Evolutionary conservation across 2,113 vertebrate species (phyloP), one percentile per base, ranked within the genome.

Genomic region (Lota lota): DNA sequence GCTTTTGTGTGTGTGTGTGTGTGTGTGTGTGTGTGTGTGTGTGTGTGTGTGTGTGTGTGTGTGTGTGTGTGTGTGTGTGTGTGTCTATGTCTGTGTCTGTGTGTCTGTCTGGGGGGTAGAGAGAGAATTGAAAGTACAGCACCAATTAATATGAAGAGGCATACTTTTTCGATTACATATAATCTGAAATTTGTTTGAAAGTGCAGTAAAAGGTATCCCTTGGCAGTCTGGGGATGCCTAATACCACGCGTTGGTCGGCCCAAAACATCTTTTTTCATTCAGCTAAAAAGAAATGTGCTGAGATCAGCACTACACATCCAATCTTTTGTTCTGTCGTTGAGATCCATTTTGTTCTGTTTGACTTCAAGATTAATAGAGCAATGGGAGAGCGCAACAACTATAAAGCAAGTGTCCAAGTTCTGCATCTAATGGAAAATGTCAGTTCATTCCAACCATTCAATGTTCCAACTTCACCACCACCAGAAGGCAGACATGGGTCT

Each of bases 381-480:
- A 88, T 87, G 79, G 85, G 84, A 83, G 85, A 83, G 75, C 89
- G 89, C 85, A 87, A 89, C 79, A 83, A 67, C 88, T 75, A 89
- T 92, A 90, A 92, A 92, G 90, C 20, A 28, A 77, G 70, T 71
- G 83, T 89, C 91, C 89, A 90, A 88, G 79, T 85, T 83, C 81
- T 87, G 65, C 71, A 74, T 89, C 88, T 86, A 91, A 82, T 74
- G 90, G 91, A 92, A 92, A 92, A 91, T 88, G 74, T 87, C 54
- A 72, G 82, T 81, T 84, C 81, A 73, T 87, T 90, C 90, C 90
- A 90, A 86, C 76, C 68, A 61, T 82, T 75, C 66, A 67, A 53
- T 66, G 77, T 83, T 89, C 84, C 85, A 89, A 66, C 77, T 85
- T 19, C 28, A 54, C 63, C 71, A 71, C 61, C 22, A 36, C n/a